Evolutionary conservation across 2,888 invertebrate genomes (phyloP).

Genomic region (Drosophila melanosoma): DNA sequence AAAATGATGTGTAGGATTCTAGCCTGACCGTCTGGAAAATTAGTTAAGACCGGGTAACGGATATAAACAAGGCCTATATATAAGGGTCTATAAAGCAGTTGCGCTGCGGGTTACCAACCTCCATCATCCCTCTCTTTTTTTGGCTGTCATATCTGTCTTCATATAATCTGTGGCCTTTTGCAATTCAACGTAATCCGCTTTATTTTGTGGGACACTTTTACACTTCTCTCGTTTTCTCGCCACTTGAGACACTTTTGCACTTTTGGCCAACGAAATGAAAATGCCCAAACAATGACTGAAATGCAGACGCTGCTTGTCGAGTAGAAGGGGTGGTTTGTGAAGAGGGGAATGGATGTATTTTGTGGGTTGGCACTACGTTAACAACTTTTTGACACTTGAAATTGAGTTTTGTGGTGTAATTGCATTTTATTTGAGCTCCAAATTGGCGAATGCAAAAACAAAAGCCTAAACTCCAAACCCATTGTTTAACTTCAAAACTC

Average conservation of each 20-base stretch:
- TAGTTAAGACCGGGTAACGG: conserved; percentile 60
- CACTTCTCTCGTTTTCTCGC: conserved; percentile 43
- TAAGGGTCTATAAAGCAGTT: conserved; percentile 51
- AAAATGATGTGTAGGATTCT: conserved; percentile 59
- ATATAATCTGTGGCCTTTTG: conserved; percentile 43
- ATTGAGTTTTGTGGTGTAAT: conserved; percentile 81
- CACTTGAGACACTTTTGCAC: conserved; percentile 36
- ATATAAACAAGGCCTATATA: conserved; percentile 59
- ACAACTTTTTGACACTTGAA: conserved; percentile 80
- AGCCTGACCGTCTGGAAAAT: conserved; percentile 51
- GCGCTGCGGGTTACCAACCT: background rate
- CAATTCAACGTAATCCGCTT: conserved; percentile 68
- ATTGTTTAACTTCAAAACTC: conserved; percentile 13
- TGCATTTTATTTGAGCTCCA: conserved; percentile 77
- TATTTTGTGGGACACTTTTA: conserved; percentile 44
- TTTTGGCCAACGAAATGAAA: conserved; percentile 50
- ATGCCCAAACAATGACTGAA: conserved; percentile 38
- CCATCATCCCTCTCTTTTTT: background rate
- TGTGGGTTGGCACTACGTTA: conserved; percentile 40
- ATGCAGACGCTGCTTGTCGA: background rate
- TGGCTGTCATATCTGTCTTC: conserved; percentile 46
- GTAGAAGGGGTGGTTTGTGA: background rate
- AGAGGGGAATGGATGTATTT: background rate
- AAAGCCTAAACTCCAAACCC: conserved; percentile 36
- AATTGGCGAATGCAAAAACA: conserved; percentile 52